Conservation (phyloP, 2,113 vertebrate genomes). For the Anas platyrhynchos region DNA sequence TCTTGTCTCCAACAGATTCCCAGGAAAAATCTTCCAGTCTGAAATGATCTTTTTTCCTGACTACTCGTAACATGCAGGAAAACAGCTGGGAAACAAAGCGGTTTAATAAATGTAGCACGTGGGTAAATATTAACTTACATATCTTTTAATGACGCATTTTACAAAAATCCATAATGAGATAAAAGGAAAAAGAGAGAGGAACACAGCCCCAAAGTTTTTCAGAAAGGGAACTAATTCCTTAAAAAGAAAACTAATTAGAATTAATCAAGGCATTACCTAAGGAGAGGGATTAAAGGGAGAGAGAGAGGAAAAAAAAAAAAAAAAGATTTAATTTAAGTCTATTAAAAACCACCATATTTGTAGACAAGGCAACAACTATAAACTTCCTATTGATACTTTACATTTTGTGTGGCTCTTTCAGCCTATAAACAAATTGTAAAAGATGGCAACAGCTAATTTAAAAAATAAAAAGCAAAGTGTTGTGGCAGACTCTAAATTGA, state of each 20-base stretch:
- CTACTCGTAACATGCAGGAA: not conserved
- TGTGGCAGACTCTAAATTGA: constrained; percentile 64
- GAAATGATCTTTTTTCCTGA: not conserved
- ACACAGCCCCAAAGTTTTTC: not conserved
- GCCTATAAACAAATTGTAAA: constrained; percentile 75
- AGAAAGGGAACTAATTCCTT: not conserved
- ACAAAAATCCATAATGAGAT: not conserved
- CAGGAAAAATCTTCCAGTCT: not conserved
- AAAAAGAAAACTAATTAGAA: not conserved
- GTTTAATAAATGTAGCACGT: not conserved
- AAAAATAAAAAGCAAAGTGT: constrained; percentile 78
- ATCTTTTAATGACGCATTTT: not conserved
- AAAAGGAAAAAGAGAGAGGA: not conserved
- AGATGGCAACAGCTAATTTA: constrained; percentile 76
- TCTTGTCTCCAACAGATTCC: not conserved
- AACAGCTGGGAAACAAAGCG: not conserved
- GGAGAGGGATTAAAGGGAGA: not conserved
- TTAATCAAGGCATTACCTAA: not conserved
- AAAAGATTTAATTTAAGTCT: not conserved
- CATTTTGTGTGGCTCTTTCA: constrained; percentile 3
- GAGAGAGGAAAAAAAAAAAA: not conserved
- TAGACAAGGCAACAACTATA: constrained; percentile 21
- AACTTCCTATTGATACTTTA: constrained; percentile 8
- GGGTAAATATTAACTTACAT: not conserved
- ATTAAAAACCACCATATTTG: constrained; percentile 23